Evolutionary conservation across 2,888 invertebrate genomes (phyloP), one percentile per base, ranked within the genome.

Genomic region (Aricia artaxerxes): DNA sequence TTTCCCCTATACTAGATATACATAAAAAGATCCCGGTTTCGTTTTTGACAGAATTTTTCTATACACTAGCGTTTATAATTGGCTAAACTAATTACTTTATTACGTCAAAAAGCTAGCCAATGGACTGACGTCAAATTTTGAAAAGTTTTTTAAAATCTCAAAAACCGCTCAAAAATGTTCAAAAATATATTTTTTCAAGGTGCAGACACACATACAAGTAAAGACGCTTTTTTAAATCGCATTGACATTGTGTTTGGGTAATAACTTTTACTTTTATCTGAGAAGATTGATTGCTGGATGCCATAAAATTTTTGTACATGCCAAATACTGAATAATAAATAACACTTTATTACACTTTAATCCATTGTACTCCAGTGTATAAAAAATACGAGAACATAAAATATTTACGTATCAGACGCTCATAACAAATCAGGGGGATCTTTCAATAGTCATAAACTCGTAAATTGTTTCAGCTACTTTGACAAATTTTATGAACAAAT

Each of bases 261-360:
- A 35, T 35, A 69, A 35, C 69, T 69, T 69, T 69, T 69, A 69
- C 69, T 69, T 69, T 69, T 69, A 35, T 69, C 35, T 35, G 13
- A 69, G 9, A 69, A 35, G 69, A 69, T 13, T 69, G 24, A 69
- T 69, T 69, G 35, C 11, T 69, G 13, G 69, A 13, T 31, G 11
- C 35, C 35, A 4, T 13, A 4, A 35, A 69, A 69, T 1, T 11
- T 35, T 35, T 69, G 69, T 13, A 35, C 2, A 35, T 69, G 35
- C 35, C 35, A 35, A 69, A 69, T 35, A 9, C 13, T 13, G 5
- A 69, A 69, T 9, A 64, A 24, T 53, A 4, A 60, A 60, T 13
- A 64, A 31, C 1, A 61, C 61, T 61, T 7, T 24, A 61, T 24
- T 31, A 64, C 6, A 61, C n/a, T 61, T 61, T 1, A 69, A 35